A percentile compares a stretch with the other conserved stretches of the same genome.
Conservation (phyloP, 2,797 vertebrate species). For the Mus minutoides region DNA sequence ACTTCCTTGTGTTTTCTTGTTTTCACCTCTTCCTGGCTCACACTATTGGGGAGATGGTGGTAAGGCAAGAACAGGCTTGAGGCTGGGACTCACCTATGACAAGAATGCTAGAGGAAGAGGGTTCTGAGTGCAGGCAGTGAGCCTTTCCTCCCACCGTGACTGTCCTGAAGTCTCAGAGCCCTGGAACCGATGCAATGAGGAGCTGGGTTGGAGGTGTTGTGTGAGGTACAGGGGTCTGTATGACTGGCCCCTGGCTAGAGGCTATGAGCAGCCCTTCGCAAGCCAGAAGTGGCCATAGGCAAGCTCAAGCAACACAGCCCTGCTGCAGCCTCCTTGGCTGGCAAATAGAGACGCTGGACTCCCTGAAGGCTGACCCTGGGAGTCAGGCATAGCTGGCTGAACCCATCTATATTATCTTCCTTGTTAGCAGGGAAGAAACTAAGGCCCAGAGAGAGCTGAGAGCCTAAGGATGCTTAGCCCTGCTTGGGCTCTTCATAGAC, state of each 20-base stretch:
- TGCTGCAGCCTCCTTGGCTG: neutral
- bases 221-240: neutral
- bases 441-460: neutral
- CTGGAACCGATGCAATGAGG: neutral
- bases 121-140: too few species aligned
- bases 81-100: neutral
- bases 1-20: neutral
- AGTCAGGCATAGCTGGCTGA: neutral
- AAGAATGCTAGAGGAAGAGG: neutral
- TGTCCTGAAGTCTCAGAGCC: neutral
- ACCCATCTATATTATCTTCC: neutral
- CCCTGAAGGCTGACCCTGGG: neutral
- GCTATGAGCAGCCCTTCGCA: rapidly evolving
- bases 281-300: neutral
- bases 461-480: too few species aligned
- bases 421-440: neutral
- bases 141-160: neutral
- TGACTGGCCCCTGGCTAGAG: neutral
- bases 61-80: neutral
- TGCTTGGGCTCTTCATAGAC: neutral
- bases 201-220: neutral
- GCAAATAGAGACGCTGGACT: neutral
- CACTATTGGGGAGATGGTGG: too few species aligned
- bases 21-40: neutral
- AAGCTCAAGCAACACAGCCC: neutral